Evolutionary conservation across 2,888 invertebrate genomes (phyloP).

Genomic region (Panorpa germanica): DNA sequence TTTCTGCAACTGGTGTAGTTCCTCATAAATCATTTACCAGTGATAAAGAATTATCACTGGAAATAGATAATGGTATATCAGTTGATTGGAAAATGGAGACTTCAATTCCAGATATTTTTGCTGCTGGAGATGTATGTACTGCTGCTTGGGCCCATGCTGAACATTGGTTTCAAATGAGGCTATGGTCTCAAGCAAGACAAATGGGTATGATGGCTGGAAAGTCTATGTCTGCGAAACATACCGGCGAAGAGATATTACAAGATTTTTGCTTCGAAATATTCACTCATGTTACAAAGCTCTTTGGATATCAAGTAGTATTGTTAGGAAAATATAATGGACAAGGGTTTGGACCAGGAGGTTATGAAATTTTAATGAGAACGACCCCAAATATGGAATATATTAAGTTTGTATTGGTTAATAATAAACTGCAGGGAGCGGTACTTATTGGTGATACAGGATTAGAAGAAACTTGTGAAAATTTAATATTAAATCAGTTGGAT

Average conservation of each 20-base stretch:
- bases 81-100: conserved; percentile 81
- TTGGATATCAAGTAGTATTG: conserved; percentile 82
- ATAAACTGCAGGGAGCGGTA: conserved; percentile 79
- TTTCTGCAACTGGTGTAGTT: conserved; percentile 89
- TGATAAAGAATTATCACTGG: conserved; percentile 29
- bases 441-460: conserved; percentile 93
- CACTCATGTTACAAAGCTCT: conserved; percentile 88
- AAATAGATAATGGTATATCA: conserved; percentile 61
- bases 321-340: conserved; percentile 89
- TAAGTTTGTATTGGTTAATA: conserved; percentile 72
- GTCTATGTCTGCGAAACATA: conserved; percentile 53
- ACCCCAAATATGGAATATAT: conserved; percentile 68
- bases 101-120: conserved; percentile 58
- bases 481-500: conserved; percentile 88
- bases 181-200: conserved; percentile 97
- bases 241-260: conserved; percentile 45
- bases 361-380: conserved; percentile 70
- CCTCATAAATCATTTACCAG: conserved; percentile 41
- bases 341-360: conserved; percentile 52
- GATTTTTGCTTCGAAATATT: conserved; percentile 98
- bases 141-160: conserved; percentile 58
- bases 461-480: conserved; percentile 95
- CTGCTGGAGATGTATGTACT: conserved; percentile 88
- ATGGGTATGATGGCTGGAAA: conserved; percentile 92
- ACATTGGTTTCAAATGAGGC: conserved; percentile 86